Percentiles rank a stretch among this genome's conserved stretches.
These are phyloP conservation scores for Harpalus rufipes DNA, from an alignment of 2,888 invertebrate genomes.

Conservation along the genomic window DNA sequence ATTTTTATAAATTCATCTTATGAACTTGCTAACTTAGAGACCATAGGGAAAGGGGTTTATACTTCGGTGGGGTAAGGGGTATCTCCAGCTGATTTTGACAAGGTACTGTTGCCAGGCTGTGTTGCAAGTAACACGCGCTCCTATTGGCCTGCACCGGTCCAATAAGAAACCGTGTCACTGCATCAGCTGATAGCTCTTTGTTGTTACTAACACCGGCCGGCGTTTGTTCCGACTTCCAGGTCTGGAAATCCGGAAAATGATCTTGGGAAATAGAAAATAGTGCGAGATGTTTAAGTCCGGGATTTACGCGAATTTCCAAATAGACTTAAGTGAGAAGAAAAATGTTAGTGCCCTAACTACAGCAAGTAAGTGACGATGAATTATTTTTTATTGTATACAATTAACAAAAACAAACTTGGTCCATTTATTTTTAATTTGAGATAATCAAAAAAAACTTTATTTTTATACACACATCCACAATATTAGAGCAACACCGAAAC, in stretches of 20 bases:
- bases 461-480: too few relatives aligned
- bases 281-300: background rate
- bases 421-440: too few relatives aligned
- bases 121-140: constrained; percentile 46
- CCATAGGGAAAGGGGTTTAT: too few relatives aligned
- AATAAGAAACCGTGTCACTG: constrained; percentile 53
- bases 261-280: background rate
- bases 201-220: constrained; percentile 52
- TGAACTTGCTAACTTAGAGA: too few relatives aligned
- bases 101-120: constrained; percentile 63
- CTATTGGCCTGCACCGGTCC: constrained; percentile 46
- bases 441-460: too few relatives aligned
- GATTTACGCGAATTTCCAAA: background rate
- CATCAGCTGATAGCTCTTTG: constrained; percentile 65
- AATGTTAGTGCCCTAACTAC: background rate
- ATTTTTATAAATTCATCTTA: too few relatives aligned
- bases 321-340: background rate
- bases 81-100: constrained; percentile 66
- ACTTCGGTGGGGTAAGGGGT: background rate
- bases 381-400: background rate
- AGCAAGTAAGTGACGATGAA: background rate
- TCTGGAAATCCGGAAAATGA: constrained; percentile 12
- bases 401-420: too few relatives aligned
- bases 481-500: too few relatives aligned
- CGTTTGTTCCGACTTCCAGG: constrained; percentile 50